A percentile compares a stretch with the other conserved stretches of the same genome.
These are phyloP conservation scores for Ageneiosus marmoratus DNA, from an alignment of 2,113 vertebrate genomes.

Conservation along the genomic window DNA sequence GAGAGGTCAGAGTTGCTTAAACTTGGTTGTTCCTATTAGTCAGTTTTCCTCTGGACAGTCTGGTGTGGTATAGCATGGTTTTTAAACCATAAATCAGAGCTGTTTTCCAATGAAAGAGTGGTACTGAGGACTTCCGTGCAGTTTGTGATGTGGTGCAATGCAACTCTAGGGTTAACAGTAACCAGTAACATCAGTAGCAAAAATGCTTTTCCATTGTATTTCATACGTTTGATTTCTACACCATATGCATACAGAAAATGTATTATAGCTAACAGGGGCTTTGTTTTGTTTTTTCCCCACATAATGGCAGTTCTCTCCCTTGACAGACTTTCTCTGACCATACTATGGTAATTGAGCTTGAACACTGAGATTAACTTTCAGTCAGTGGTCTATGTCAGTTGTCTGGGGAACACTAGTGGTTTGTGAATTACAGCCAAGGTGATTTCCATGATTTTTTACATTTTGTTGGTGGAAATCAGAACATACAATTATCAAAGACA, in stretches of 20 bases:
- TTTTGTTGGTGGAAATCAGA: not conserved
- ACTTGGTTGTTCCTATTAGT: slow-evolving; percentile 14
- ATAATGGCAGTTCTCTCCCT: no score
- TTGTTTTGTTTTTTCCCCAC: not conserved
- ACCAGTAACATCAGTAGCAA: not conserved
- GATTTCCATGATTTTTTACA: not conserved
- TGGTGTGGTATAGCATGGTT: not conserved
- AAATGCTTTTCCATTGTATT: not conserved
- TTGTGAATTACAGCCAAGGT: not conserved
- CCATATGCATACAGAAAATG: not conserved
- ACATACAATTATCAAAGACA: not conserved
- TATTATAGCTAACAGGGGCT: not conserved
- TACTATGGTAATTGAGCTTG: not conserved
- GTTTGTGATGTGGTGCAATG: not conserved
- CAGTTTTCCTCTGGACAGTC: not conserved
- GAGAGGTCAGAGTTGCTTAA: slow-evolving; percentile 7
- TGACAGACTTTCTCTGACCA: not conserved
- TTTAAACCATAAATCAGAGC: not conserved
- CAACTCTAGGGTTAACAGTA: not conserved
- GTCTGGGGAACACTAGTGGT: not conserved
- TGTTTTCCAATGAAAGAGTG: not conserved
- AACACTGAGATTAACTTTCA: not conserved
- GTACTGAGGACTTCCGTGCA: not conserved
- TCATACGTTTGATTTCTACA: not conserved
- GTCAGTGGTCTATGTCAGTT: not conserved